Percentiles rank a stretch among this genome's conserved stretches.
Conservation (phyloP, 2,113 vertebrate genomes). For the Trogon surrucura region DNA sequence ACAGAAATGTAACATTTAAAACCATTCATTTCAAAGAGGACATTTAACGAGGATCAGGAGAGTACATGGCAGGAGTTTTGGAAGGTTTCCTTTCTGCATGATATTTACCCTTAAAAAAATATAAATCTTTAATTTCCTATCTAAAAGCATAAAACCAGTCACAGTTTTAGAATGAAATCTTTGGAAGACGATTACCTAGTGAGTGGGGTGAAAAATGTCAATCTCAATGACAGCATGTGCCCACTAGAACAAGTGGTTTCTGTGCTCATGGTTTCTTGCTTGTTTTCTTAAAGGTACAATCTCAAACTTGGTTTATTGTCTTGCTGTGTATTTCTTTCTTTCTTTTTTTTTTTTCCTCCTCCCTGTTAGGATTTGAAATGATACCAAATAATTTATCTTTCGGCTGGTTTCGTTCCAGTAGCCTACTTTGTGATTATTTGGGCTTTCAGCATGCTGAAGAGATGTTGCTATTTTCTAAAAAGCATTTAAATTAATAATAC, state of each 20-base stretch:
- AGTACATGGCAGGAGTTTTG: neutral
- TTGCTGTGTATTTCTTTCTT: neutral
- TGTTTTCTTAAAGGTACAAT: neutral
- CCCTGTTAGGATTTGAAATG: neutral
- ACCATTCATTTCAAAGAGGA: slow-evolving; percentile 5
- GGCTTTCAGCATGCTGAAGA: neutral
- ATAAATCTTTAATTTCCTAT: neutral
- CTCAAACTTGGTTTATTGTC: neutral
- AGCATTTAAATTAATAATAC: neutral
- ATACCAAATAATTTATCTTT: neutral
- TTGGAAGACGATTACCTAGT: neutral
- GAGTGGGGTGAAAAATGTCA: slow-evolving; percentile 12
- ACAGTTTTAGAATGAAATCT: neutral
- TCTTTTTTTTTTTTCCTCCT: neutral
- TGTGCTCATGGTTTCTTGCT: neutral
- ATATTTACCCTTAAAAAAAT: neutral
- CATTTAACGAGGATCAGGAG: neutral
- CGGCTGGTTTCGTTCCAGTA: neutral
- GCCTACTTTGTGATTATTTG: neutral
- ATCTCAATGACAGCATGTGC: neutral
- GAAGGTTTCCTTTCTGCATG: neutral
- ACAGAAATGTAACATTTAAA: slow-evolving; percentile 8
- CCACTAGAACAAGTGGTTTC: neutral
- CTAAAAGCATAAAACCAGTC: neutral
- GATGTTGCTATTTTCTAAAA: neutral